These are phyloP conservation scores for Syngnathus scovelli DNA, from an alignment of 2,113 vertebrate genomes.

Conservation along the genomic window DNA sequence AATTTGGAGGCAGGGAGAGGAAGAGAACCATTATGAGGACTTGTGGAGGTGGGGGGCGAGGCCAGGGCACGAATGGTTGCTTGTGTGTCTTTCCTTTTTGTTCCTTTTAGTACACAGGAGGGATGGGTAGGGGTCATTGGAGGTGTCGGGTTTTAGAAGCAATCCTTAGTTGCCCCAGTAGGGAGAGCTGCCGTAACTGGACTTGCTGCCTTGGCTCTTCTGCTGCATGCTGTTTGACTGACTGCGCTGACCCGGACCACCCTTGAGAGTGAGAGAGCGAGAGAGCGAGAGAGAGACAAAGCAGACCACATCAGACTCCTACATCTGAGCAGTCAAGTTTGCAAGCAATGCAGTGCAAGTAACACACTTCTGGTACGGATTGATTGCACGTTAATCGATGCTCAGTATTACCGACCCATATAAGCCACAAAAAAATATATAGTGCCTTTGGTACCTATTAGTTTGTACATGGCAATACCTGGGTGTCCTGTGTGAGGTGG, in stretches of 20 bases:
- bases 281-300: background rate
- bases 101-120: slow-evolving; percentile 29
- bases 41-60: slow-evolving; percentile 53
- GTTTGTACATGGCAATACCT: slow-evolving; percentile 45
- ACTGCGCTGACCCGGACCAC: slow-evolving; percentile 68
- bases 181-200: slow-evolving; percentile 72
- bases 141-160: slow-evolving; percentile 4
- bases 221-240: slow-evolving; percentile 75
- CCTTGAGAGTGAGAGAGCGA: slow-evolving; percentile 33
- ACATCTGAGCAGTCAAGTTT: too few species aligned
- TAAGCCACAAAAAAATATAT: too few species aligned
- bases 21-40: slow-evolving; percentile 69
- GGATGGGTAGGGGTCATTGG: slow-evolving; percentile 32
- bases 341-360: too few species aligned
- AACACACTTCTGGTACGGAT: too few species aligned
- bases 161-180: slow-evolving; percentile 74
- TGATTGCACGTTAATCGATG: too few species aligned
- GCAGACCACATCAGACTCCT: background rate
- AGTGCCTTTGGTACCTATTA: too few species aligned
- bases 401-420: too few species aligned
- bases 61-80: slow-evolving; percentile 30
- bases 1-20: slow-evolving; percentile 60
- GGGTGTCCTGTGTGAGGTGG: slow-evolving; percentile 72
- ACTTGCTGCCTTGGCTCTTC: slow-evolving; percentile 75
- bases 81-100: slow-evolving; percentile 41